phyloP scores from a whole-genome alignment of 2,113 vertebrate species.

The Nipponia nippon region DNA sequence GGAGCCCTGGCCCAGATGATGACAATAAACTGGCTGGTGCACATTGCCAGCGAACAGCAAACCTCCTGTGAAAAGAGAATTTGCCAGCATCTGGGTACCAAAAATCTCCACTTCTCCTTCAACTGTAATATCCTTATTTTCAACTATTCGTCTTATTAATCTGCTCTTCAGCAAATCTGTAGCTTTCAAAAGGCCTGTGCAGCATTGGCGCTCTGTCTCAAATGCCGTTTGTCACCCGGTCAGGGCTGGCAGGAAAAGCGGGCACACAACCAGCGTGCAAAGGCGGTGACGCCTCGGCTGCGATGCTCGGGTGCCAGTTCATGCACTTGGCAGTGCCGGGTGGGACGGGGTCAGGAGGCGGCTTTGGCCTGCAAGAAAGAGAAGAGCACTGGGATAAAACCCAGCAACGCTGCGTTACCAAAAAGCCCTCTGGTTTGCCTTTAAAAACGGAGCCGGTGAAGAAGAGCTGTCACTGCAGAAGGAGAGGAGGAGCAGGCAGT shows the following conservation, averaged over 20 bases:
- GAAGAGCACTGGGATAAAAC: background rate
- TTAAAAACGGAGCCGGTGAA: background rate
- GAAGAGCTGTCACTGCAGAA: background rate
- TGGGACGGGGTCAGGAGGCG: background rate
- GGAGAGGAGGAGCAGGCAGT: background rate
- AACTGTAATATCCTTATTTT: background rate
- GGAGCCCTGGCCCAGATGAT: background rate
- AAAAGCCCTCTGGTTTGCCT: background rate
- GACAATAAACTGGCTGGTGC: background rate
- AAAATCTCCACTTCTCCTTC: background rate
- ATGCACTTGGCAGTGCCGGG: background rate
- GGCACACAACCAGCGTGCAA: background rate
- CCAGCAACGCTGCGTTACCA: background rate
- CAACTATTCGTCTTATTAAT: background rate
- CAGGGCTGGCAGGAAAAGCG: background rate
- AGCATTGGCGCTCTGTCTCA: background rate
- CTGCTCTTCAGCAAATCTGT: too few species aligned
- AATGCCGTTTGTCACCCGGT: background rate
- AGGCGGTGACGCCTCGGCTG: background rate
- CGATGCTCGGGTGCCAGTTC: background rate
- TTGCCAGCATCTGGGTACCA: background rate
- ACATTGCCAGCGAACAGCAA: background rate
- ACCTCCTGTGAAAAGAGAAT: background rate
- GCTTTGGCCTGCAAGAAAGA: background rate
- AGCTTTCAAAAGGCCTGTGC: background rate